phyloP scores from a whole-genome alignment of 2,888 invertebrate species.

The Oxystoma pomonae region DNA sequence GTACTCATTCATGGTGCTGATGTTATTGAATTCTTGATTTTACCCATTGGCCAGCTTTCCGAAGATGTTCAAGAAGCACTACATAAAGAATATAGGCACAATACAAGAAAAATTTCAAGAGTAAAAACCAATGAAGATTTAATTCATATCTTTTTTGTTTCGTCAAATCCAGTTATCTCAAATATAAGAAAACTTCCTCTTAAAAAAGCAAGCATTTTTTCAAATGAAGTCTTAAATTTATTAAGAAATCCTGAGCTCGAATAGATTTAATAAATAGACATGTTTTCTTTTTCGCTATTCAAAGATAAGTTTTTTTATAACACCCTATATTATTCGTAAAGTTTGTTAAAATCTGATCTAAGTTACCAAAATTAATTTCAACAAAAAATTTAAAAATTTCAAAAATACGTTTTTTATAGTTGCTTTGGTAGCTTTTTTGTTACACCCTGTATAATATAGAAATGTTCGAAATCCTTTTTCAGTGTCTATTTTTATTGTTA shows the following conservation, averaged over 20 bases:
- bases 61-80: not conserved
- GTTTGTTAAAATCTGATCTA: too few species aligned
- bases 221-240: too few species aligned
- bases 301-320: too few species aligned
- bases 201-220: slow-evolving; percentile 1
- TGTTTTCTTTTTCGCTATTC: not conserved
- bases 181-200: not conserved
- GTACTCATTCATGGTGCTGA: not conserved
- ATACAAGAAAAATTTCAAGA: not conserved
- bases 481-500: not conserved
- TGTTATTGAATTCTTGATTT: not conserved
- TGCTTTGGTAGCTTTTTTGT: not conserved
- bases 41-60: not conserved
- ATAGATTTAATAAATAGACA: not conserved
- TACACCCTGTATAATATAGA: not conserved
- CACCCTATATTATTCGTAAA: too few species aligned
- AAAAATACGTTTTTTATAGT: too few species aligned
- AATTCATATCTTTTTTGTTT: not conserved
- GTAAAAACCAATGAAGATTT: not conserved
- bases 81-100: not conserved
- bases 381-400: too few species aligned
- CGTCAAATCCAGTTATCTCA: not conserved
- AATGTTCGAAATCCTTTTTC: not conserved
- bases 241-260: too few species aligned
- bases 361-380: too few species aligned